Evolutionary conservation across 2,888 invertebrate genomes (phyloP).

Genomic region (Nebria brevicollis): DNA sequence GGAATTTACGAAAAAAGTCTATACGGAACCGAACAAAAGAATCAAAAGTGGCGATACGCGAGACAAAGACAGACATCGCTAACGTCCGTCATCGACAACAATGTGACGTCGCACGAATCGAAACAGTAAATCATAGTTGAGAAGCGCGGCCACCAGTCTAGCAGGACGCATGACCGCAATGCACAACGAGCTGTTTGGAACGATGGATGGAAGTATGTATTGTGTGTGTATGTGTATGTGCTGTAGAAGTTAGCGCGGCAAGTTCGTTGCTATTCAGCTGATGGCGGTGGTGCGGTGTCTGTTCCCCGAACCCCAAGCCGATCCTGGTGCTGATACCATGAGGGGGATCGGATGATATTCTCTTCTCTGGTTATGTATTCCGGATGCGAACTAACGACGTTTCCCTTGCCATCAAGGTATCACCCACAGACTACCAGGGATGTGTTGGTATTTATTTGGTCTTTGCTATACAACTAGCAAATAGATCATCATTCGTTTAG

Average conservation of each 20-base stretch:
- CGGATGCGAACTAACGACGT: constrained; percentile 33
- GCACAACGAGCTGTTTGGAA: constrained; percentile 22
- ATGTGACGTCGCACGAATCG: constrained; percentile 25
- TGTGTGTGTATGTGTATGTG: not conserved
- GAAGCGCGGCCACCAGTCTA: constrained; percentile 31
- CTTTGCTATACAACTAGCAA: not conserved
- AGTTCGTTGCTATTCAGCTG: constrained; percentile 36
- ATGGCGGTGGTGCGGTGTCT: constrained; percentile 28
- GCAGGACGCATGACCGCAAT: constrained; percentile 32
- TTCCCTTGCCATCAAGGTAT: constrained; percentile 26
- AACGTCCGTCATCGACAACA: constrained; percentile 27
- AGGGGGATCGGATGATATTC: constrained; percentile 22
- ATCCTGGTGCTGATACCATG: constrained; percentile 23
- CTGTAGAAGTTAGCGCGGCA: not conserved
- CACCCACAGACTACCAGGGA: constrained; percentile 10
- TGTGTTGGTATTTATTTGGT: constrained; percentile 25
- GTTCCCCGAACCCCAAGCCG: constrained; percentile 33
- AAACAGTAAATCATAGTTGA: constrained; percentile 44
- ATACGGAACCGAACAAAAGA: constrained; percentile 21
- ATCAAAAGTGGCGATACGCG: constrained; percentile 9
- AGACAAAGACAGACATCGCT: constrained; percentile 25
- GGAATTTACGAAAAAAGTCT: constrained; percentile 38
- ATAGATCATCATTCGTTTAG: not conserved
- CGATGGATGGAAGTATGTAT: not conserved
- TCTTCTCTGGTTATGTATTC: constrained; percentile 30